These are phyloP conservation scores for Drosophila bipectinata DNA, from an alignment of 1,140 invertebrate species.

Conservation along the genomic window DNA sequence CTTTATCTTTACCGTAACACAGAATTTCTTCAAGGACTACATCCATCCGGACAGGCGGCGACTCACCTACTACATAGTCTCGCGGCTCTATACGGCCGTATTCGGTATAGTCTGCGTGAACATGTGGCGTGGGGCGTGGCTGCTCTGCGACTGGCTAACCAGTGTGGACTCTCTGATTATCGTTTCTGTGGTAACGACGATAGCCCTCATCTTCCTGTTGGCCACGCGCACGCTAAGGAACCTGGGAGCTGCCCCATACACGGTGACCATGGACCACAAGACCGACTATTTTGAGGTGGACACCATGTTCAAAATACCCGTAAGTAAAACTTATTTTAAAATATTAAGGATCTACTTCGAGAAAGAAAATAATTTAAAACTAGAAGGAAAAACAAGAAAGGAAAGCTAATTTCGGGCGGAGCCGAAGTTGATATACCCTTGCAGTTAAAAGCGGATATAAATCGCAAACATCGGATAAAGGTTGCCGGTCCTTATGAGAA, in stretches of 20 bases:
- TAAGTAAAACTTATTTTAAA: constrained; percentile 83
- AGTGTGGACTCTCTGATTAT: constrained; percentile 86
- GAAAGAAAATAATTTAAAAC: no score
- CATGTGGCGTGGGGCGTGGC: constrained; percentile 93
- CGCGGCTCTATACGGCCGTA: constrained; percentile 89
- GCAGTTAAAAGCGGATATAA: no score
- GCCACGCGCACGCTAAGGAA: constrained; percentile 89
- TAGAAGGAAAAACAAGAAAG: no score
- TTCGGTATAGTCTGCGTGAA: constrained; percentile 92
- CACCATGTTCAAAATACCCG: constrained; percentile 91
- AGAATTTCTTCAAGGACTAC: constrained; percentile 86
- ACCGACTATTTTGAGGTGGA: constrained; percentile 92
- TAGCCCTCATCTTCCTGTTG: constrained; percentile 88
- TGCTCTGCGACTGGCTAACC: constrained; percentile 89
- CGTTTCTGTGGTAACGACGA: constrained; percentile 86
- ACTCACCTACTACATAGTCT: constrained; percentile 88
- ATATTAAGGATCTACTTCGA: background rate
- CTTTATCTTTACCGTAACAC: constrained; percentile 88
- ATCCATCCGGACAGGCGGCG: constrained; percentile 88
- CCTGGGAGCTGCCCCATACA: constrained; percentile 92
- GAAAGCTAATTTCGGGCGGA: no score
- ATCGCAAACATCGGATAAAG: no score
- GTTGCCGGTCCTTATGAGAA: no score
- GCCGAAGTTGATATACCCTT: no score
- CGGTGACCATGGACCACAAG: constrained; percentile 89